Evolutionary conservation across 2,888 invertebrate species (phyloP).

Genomic region (Nineta flava): DNA sequence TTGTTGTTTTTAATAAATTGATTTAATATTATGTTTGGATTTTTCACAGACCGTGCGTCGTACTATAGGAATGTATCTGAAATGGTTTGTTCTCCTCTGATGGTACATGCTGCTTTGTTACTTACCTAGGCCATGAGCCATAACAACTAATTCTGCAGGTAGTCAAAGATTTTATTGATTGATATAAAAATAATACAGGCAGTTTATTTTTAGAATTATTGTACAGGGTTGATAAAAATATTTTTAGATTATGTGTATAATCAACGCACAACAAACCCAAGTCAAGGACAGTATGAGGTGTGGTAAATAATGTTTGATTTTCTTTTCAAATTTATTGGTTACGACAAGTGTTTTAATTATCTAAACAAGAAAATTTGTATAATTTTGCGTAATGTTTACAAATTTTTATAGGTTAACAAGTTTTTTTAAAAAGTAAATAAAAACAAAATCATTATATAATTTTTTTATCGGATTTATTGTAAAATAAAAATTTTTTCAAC

Average conservation of each 20-base stretch:
- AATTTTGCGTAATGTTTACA: no score
- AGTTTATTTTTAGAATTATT: not conserved
- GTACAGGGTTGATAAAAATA: not conserved
- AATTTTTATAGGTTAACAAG: no score
- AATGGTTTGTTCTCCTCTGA: not conserved
- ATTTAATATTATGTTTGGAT: not conserved
- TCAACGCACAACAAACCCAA: not conserved
- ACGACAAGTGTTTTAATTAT: no score
- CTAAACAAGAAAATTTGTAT: no score
- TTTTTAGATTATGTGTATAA: not conserved
- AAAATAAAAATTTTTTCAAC: no score
- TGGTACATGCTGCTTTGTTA: not conserved
- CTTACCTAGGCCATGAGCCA: not conserved
- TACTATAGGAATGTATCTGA: not conserved
- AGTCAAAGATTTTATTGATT: conserved; percentile 4
- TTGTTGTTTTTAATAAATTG: not conserved
- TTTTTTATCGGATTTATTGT: no score
- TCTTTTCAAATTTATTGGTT: no score
- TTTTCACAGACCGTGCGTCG: not conserved
- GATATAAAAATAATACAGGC: conserved; percentile 2
- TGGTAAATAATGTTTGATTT: no score
- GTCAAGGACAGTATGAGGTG: not conserved
- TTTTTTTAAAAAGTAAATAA: no score
- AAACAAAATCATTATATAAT: no score
- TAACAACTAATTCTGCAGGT: conserved; percentile 4